These are phyloP conservation scores for Metalampra italica DNA, from an alignment of 2,888 invertebrate species.

Conservation along the genomic window DNA sequence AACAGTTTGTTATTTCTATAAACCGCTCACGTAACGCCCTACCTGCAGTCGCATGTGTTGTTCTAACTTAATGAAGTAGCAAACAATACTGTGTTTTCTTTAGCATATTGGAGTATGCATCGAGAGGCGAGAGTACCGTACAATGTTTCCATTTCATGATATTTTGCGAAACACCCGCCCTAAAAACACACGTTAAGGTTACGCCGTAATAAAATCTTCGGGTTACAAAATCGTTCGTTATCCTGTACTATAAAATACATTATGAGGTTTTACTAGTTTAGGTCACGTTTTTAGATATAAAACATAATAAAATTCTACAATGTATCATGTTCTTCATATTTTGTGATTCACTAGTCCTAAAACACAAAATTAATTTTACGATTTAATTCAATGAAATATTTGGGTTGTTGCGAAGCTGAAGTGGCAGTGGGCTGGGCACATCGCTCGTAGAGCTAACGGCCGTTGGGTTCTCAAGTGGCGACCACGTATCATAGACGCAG, in stretches of 20 bases:
- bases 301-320: too few relatives aligned
- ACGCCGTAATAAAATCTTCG: neutral
- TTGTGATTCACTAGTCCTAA: too few relatives aligned
- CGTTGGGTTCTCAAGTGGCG: too few relatives aligned
- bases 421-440: too few relatives aligned
- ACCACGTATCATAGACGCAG: too few relatives aligned
- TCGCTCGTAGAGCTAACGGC: too few relatives aligned
- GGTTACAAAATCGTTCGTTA: too few relatives aligned
- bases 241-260: neutral
- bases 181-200: neutral
- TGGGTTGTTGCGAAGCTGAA: too few relatives aligned
- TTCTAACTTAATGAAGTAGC: slow-evolving; percentile 8
- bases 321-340: too few relatives aligned
- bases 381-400: too few relatives aligned
- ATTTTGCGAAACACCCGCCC: neutral
- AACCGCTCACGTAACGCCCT: slow-evolving; percentile 3
- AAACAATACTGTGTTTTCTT: slow-evolving; percentile 6
- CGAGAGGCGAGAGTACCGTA: neutral
- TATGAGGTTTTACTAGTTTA: neutral
- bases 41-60: slow-evolving; percentile 3
- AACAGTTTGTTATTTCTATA: slow-evolving; percentile 1
- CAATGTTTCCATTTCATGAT: neutral
- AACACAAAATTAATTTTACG: too few relatives aligned
- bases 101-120: slow-evolving; percentile 4
- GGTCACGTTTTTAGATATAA: neutral